A percentile compares a stretch with the other conserved stretches of the same genome.
Evolutionary conservation across 2,888 invertebrate species (phyloP).

Genomic region (Erebia aethiops): DNA sequence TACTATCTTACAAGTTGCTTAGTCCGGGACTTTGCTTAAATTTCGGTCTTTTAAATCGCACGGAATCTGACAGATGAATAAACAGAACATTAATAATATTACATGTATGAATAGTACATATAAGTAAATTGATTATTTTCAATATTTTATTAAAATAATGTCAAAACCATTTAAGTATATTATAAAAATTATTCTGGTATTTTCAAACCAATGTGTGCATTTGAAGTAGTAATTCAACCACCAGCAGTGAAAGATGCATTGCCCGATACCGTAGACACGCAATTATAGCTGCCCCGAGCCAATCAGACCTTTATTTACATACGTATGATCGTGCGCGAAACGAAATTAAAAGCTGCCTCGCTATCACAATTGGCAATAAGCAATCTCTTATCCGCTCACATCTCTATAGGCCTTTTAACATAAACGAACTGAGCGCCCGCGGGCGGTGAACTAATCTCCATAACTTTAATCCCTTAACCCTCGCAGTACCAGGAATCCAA

Average conservation of each 20-base stretch:
- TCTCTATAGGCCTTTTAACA: slow-evolving; percentile 81
- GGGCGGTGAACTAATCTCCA: slow-evolving; percentile 83
- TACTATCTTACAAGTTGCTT: neutral
- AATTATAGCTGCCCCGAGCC: slow-evolving; percentile 42
- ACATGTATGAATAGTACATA: too few relatives aligned
- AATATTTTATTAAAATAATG: too few relatives aligned
- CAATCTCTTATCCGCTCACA: slow-evolving; percentile 80
- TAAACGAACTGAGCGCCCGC: slow-evolving; percentile 76
- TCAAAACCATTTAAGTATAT: too few relatives aligned
- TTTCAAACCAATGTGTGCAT: neutral
- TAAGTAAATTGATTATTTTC: too few relatives aligned
- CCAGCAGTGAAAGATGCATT: slow-evolving; percentile 41
- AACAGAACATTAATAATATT: too few relatives aligned
- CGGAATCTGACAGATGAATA: too few relatives aligned
- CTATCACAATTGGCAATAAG: slow-evolving; percentile 81
- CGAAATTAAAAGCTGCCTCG: slow-evolving; percentile 76
- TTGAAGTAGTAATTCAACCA: slow-evolving; percentile 19
- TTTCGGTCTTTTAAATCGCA: too few relatives aligned
- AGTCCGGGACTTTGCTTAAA: too few relatives aligned
- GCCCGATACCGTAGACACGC: slow-evolving; percentile 41
- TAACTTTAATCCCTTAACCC: slow-evolving; percentile 83
- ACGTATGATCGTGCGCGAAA: slow-evolving; percentile 48
- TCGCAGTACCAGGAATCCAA: slow-evolving; percentile 82
- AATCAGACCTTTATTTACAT: slow-evolving; percentile 47
- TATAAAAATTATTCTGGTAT: neutral